phyloP scores from a whole-genome alignment of 2,797 vertebrate genomes.

The Lerista edwardsae region DNA sequence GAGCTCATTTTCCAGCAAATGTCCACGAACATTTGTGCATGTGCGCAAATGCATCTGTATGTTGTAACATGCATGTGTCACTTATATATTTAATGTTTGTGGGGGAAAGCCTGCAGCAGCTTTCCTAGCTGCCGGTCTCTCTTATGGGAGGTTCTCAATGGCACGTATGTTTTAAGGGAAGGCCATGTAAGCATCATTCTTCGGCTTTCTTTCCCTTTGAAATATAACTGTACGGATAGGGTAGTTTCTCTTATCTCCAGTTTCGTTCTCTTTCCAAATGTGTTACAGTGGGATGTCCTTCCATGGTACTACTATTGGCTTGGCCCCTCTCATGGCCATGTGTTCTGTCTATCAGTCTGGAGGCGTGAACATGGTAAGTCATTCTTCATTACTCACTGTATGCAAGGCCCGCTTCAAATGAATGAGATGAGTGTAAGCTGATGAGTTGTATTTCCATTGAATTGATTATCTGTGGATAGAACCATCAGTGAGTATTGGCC shows the following conservation, averaged over 20 bases:
- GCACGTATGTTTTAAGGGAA: neutral
- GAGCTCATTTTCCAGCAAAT: neutral
- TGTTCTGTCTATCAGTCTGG: constrained; percentile 96
- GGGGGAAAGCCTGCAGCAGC: neutral
- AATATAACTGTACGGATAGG: neutral
- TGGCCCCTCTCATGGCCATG: constrained; percentile 96
- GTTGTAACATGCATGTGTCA: too few relatives aligned
- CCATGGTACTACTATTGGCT: constrained; percentile 92
- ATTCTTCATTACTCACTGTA: neutral
- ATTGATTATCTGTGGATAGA: too few relatives aligned
- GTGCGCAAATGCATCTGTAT: neutral
- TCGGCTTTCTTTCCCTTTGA: neutral
- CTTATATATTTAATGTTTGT: neutral
- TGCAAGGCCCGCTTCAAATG: neutral
- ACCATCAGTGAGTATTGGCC: too few relatives aligned
- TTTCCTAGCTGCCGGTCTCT: constrained; percentile 25
- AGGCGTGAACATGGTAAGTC: constrained; percentile 93
- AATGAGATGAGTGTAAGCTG: neutral
- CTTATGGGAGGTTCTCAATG: constrained; percentile 4
- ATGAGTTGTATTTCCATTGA: neutral
- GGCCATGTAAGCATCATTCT: neutral
- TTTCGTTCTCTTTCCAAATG: constrained; percentile 44
- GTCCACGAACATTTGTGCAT: neutral
- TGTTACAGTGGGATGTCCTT: constrained; percentile 87
- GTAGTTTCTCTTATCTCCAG: neutral